phyloP scores from a whole-genome alignment of 2,888 invertebrate genomes.

The Aleiodes leptofemur region DNA sequence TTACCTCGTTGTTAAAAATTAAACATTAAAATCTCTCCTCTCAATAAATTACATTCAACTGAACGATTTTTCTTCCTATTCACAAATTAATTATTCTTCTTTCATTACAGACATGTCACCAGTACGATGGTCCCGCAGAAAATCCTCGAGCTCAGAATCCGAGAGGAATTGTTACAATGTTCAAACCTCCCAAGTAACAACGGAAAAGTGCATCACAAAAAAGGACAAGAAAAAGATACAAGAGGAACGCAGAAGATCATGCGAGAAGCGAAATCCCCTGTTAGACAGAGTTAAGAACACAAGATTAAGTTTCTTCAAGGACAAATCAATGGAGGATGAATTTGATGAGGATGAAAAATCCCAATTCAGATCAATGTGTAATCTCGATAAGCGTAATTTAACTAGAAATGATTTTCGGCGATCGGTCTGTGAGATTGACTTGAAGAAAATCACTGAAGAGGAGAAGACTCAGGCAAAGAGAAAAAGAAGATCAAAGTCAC shows the following conservation, averaged over 20 bases:
- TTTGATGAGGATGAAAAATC: slow-evolving; percentile 58
- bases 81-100: slow-evolving; percentile 9
- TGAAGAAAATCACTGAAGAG: slow-evolving; percentile 65
- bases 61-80: neutral
- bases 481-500: slow-evolving; percentile 70
- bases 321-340: slow-evolving; percentile 60
- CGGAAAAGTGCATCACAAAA: slow-evolving; percentile 76
- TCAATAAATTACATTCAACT: neutral
- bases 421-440: slow-evolving; percentile 68
- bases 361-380: slow-evolving; percentile 67
- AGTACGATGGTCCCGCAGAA: slow-evolving; percentile 80
- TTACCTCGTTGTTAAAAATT: too few relatives aligned
- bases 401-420: slow-evolving; percentile 65
- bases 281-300: slow-evolving; percentile 84
- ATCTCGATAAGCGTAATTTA: slow-evolving; percentile 59
- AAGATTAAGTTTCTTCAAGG: slow-evolving; percentile 81
- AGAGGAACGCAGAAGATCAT: slow-evolving; percentile 71
- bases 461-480: slow-evolving; percentile 63
- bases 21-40: neutral
- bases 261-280: slow-evolving; percentile 83
- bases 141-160: slow-evolving; percentile 80
- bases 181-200: slow-evolving; percentile 75
- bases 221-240: slow-evolving; percentile 78
- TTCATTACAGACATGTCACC: slow-evolving; percentile 80
- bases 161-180: slow-evolving; percentile 84